These are phyloP conservation scores for Lepidocolaptes lacrymiger DNA, from an alignment of 2,797 vertebrate species.

Conservation along the genomic window DNA sequence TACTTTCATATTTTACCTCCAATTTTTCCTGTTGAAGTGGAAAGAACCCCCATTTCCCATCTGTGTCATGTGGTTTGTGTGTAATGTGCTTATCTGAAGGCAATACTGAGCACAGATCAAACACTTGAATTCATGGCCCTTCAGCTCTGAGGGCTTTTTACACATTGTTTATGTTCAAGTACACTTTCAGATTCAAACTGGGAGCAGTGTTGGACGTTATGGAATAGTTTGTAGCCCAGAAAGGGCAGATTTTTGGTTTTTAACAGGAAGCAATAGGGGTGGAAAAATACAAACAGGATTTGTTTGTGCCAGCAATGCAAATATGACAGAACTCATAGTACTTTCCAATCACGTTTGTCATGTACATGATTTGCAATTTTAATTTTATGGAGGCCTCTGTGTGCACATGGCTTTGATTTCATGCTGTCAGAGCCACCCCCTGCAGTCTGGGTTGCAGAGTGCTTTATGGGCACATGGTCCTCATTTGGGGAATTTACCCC, in stretches of 20 bases:
- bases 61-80: accelerated
- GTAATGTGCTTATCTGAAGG: neutral
- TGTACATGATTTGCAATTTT: constrained; percentile 56
- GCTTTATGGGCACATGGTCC: constrained; percentile 45
- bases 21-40: accelerated
- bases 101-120: neutral
- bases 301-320: neutral
- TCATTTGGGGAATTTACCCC: constrained; percentile 35
- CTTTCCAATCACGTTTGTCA: constrained; percentile 39
- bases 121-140: neutral
- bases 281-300: neutral
- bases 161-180: neutral
- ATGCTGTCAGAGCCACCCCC: neutral
- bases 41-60: neutral
- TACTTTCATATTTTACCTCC: neutral
- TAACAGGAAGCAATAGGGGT: neutral
- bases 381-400: constrained; percentile 10
- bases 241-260: neutral
- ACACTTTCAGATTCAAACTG: neutral
- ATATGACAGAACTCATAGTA: neutral
- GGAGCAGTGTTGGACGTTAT: neutral
- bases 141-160: neutral
- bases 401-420: constrained; percentile 54
- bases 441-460: neutral
- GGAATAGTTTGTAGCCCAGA: neutral